phyloP scores from a whole-genome alignment of 92 coral and sea anemone genomes.

The Isaurus tuberculatus region DNA sequence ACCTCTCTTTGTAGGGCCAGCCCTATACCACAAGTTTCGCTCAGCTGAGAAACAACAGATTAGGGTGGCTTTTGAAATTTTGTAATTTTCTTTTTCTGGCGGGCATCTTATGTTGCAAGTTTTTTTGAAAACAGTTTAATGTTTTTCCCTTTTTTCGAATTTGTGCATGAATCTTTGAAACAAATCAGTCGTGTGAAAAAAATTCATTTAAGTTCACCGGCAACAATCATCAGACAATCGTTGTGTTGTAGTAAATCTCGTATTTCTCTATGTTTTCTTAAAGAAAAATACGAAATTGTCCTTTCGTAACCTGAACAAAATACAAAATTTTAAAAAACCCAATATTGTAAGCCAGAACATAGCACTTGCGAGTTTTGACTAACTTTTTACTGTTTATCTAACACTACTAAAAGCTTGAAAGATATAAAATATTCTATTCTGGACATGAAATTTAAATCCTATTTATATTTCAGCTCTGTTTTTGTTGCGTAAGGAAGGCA shows the following conservation, averaged over 20 bases:
- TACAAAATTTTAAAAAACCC: background rate
- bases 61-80: too few species aligned
- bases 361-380: conserved; percentile 19
- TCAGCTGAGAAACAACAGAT: background rate
- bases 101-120: too few species aligned
- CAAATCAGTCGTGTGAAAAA: too few species aligned
- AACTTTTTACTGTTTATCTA: conserved; percentile 1
- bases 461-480: conserved; percentile 48
- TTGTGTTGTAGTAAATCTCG: background rate
- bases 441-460: conserved; percentile 37
- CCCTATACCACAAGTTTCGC: background rate
- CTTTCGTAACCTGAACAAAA: background rate
- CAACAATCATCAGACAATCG: background rate
- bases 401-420: background rate
- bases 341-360: conserved; percentile 29
- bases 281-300: background rate
- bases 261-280: background rate
- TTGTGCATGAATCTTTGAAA: too few species aligned
- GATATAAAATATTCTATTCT: conserved; percentile 15
- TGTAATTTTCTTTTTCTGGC: too few species aligned
- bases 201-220: background rate
- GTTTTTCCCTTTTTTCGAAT: too few species aligned
- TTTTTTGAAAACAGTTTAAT: too few species aligned
- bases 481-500: conserved; percentile 18
- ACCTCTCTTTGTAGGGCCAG: too few species aligned